These are phyloP conservation scores for Nyleta sp. DNA, from an alignment of 2,888 invertebrate species.

Conservation along the genomic window DNA sequence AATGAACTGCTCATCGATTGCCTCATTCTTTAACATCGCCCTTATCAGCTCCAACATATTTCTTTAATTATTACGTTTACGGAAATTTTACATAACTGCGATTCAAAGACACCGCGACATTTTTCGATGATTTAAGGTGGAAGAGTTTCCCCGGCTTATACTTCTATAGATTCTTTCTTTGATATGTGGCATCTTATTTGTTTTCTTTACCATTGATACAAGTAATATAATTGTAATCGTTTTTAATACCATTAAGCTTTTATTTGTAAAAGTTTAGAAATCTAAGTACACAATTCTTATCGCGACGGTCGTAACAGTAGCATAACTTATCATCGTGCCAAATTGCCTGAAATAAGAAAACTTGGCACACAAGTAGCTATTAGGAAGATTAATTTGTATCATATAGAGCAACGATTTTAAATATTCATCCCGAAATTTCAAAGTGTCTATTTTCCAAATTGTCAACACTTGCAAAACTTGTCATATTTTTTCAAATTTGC, in stretches of 20 bases:
- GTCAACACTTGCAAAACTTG: too few species aligned
- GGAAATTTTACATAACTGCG: neutral
- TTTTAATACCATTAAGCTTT: too few species aligned
- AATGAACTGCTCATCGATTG: constrained; percentile 50
- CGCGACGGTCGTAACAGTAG: constrained; percentile 4
- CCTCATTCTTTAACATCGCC: constrained; percentile 22
- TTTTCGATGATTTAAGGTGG: constrained; percentile 19
- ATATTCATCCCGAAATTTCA: constrained; percentile 32
- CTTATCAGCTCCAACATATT: constrained; percentile 39
- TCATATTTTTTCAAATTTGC: too few species aligned
- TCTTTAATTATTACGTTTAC: constrained; percentile 31
- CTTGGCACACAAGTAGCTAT: constrained; percentile 53
- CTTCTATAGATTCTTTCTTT: too few species aligned
- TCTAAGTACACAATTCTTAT: constrained; percentile 45
- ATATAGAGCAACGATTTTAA: constrained; percentile 17
- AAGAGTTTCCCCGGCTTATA: neutral
- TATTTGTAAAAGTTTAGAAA: neutral
- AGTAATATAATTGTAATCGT: neutral
- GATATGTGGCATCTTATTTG: too few species aligned
- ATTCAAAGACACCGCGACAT: neutral
- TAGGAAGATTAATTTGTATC: constrained; percentile 51
- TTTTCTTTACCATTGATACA: too few species aligned
- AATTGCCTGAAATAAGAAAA: constrained; percentile 58
- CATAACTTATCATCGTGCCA: constrained; percentile 50
- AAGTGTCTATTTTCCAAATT: constrained; percentile 17